Conservation (phyloP, 2,113 vertebrate species). For the Pseudolaguvia tuberculata region DNA sequence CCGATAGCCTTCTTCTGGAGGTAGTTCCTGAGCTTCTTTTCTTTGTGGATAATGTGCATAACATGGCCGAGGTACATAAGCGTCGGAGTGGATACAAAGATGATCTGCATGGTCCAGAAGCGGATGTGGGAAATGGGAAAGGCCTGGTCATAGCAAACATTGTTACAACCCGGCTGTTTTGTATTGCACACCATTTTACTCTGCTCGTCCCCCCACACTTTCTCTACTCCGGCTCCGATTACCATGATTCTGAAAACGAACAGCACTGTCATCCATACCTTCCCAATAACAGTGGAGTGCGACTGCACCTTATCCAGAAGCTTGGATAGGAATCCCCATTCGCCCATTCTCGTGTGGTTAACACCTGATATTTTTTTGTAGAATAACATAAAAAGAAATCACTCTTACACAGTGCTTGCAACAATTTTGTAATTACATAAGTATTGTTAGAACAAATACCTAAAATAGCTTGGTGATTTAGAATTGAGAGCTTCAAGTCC, state of each 20-base stretch:
- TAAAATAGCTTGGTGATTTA: neutral
- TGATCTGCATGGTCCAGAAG: slow-evolving; percentile 96
- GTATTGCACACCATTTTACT: slow-evolving; percentile 91
- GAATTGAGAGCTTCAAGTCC: neutral
- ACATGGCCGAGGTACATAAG: slow-evolving; percentile 91
- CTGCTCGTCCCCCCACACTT: slow-evolving; percentile 83
- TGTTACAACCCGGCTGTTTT: slow-evolving; percentile 89
- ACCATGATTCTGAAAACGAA: slow-evolving; percentile 95
- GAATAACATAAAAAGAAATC: slow-evolving; percentile 20
- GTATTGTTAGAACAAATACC: slow-evolving; percentile 1
- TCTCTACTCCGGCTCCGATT: slow-evolving; percentile 77
- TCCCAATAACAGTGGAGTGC: slow-evolving; percentile 82
- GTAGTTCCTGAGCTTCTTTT: slow-evolving; percentile 76
- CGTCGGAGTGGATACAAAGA: slow-evolving; percentile 86
- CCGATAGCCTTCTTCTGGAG: slow-evolving; percentile 34
- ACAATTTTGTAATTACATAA: neutral
- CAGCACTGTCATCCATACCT: slow-evolving; percentile 93
- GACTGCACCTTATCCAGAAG: slow-evolving; percentile 88
- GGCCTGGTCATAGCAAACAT: slow-evolving; percentile 91
- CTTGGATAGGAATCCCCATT: slow-evolving; percentile 80
- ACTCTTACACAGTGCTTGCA: neutral
- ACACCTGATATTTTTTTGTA: slow-evolving; percentile 23
- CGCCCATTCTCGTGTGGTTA: slow-evolving; percentile 58
- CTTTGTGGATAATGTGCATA: slow-evolving; percentile 82
- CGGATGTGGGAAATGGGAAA: slow-evolving; percentile 95